These are phyloP conservation scores for Phyllotis vaccarum DNA, from an alignment of 2,797 vertebrate species.

Conservation along the genomic window DNA sequence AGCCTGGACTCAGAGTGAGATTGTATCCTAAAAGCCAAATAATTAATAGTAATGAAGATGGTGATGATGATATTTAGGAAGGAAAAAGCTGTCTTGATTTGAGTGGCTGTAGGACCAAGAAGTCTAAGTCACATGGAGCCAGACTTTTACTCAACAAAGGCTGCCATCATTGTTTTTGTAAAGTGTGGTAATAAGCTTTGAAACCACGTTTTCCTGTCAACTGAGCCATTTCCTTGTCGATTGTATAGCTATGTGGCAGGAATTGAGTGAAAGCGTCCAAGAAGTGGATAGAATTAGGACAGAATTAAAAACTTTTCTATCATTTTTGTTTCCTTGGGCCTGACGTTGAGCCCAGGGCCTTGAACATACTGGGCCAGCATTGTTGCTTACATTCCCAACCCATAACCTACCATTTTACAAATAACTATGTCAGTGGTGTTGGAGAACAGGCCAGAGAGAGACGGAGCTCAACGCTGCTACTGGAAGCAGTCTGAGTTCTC, in stretches of 20 bases:
- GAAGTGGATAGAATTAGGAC: too few species aligned
- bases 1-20: not conserved
- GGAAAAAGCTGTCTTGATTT: not conserved
- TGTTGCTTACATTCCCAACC: not conserved
- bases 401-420: slow-evolving; percentile 5
- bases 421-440: too few species aligned
- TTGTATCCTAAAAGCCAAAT: not conserved
- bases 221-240: too few species aligned
- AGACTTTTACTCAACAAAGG: not conserved
- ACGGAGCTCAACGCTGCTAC: not conserved
- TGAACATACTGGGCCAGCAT: not conserved
- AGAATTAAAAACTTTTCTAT: too few species aligned
- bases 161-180: not conserved
- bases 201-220: not conserved
- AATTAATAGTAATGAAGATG: not conserved
- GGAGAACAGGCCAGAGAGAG: not conserved
- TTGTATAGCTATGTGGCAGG: too few species aligned
- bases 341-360: not conserved
- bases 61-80: not conserved
- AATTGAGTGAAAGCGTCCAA: too few species aligned
- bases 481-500: not conserved
- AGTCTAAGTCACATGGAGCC: not conserved
- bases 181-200: not conserved
- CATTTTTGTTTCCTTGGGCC: not conserved
- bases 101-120: not conserved